A percentile compares a stretch with the other conserved stretches of the same genome.
Evolutionary conservation across 2,113 vertebrate species (phyloP).

Genomic region (Raja brachyura): DNA sequence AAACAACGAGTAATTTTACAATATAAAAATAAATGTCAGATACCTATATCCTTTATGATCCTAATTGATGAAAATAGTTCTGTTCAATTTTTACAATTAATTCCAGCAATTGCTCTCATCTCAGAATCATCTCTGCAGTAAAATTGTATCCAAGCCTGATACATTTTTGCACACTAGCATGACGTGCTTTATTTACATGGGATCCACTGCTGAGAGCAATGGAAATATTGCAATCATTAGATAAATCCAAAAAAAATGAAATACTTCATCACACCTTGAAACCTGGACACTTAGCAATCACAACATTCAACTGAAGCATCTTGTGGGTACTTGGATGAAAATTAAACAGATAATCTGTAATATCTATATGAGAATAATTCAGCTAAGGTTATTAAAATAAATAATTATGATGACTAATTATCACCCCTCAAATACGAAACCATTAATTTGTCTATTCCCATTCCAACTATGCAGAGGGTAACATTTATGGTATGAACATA

Average conservation of each 20-base stretch:
- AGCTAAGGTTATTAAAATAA: neutral
- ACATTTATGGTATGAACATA: neutral
- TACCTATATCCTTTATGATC: neutral
- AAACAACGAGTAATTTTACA: neutral
- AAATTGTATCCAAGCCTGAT: neutral
- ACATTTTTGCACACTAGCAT: neutral
- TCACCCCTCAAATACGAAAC: neutral
- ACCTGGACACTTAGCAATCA: neutral
- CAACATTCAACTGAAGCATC: neutral
- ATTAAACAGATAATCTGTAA: neutral
- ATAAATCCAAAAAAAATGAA: neutral
- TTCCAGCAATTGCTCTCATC: neutral
- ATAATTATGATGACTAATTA: neutral
- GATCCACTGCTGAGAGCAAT: neutral
- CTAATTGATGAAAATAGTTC: neutral
- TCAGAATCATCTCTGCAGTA: neutral
- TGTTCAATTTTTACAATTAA: slow-evolving; percentile 5
- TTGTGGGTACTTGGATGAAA: neutral
- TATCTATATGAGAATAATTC: neutral
- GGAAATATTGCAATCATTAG: neutral
- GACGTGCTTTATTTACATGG: too few relatives aligned
- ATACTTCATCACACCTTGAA: neutral
- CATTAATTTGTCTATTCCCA: neutral
- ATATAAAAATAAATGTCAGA: neutral
- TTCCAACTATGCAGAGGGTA: neutral